Evolutionary conservation across 2,888 invertebrate species (phyloP), one percentile per base, ranked within the genome.

Genomic region (Cistogaster globosa): DNA sequence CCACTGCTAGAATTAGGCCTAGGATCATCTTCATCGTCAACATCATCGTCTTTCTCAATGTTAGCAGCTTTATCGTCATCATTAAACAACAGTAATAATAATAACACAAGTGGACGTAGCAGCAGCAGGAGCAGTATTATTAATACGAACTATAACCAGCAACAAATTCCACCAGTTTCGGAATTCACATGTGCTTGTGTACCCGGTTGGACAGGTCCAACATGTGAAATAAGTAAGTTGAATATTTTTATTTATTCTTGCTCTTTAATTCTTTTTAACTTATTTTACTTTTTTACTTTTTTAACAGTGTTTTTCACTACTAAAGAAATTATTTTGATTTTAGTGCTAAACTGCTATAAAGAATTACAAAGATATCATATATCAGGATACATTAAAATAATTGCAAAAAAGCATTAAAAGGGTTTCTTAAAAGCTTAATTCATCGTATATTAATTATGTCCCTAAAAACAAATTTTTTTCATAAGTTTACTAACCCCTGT

Each of bases 141-240:
- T 77, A 84, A 51, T 86, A 80, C 69, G 86, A 88, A 62, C 86
- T 86, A 71, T 81, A 86, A 77, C 83, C 86, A 87, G 58, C 88
- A 88, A 72, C 87, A 88, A 88, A 84, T 87, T 86, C 90, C 90
- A 87, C 90, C 92, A 72, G 88, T 90, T 75, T 93, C 93, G 72
- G 95, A 94, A 88, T 97, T 95, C 92, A 93, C 93, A 86, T 98
- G 98, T 93, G 94, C 95, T 71, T 98, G 98, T 93, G 94, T 95
- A 74, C 94, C 96, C 22, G 98, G 98, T 89, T 98, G 97, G 96
- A 94, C 95, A 67, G 98, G 98, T 83, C 94, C 95, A 81, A 95
- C 95, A 87, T 97, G 97, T 93, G 95, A 95, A 92, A 94, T 94
- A 89, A 95, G 95, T 95, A 92, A 95, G 95, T 93, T 76, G 74